A percentile compares a stretch with the other conserved stretches of the same genome.
Conservation (phyloP, 2,113 vertebrate species). For the Artemisiospiza belli region DNA sequence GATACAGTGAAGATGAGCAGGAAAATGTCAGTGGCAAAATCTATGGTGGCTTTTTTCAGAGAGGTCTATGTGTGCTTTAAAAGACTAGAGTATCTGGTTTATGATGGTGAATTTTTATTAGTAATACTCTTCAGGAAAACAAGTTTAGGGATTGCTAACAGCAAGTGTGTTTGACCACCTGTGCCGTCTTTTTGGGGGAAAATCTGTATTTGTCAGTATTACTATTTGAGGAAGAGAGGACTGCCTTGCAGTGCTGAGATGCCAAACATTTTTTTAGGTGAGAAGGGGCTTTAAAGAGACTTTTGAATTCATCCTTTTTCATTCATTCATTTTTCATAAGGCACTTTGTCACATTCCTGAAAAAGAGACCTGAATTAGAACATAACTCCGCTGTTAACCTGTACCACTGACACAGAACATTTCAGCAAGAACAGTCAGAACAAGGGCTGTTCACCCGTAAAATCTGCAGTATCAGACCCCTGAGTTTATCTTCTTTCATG, state of each 20-base stretch:
- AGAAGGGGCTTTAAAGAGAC: neutral
- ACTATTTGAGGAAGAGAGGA: neutral
- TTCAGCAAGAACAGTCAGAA: neutral
- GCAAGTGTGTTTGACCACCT: neutral
- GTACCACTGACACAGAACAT: neutral
- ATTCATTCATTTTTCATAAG: constrained; percentile 6
- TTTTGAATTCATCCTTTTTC: neutral
- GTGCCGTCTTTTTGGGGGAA: neutral
- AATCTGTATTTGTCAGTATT: neutral
- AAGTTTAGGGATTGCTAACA: neutral
- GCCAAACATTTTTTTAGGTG: neutral
- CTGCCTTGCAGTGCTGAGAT: neutral
- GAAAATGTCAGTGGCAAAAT: neutral
- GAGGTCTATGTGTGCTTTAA: neutral
- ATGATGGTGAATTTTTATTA: neutral
- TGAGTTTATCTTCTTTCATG: neutral
- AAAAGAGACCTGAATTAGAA: neutral
- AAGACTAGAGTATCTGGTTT: neutral
- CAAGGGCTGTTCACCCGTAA: neutral
- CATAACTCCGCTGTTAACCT: neutral
- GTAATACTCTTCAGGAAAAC: neutral
- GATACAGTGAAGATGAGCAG: neutral
- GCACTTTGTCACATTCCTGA: neutral
- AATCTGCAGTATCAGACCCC: neutral
- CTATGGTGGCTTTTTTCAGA: neutral